Evolutionary conservation across 2,113 vertebrate species (phyloP).

Genomic region (Gobio gobio): DNA sequence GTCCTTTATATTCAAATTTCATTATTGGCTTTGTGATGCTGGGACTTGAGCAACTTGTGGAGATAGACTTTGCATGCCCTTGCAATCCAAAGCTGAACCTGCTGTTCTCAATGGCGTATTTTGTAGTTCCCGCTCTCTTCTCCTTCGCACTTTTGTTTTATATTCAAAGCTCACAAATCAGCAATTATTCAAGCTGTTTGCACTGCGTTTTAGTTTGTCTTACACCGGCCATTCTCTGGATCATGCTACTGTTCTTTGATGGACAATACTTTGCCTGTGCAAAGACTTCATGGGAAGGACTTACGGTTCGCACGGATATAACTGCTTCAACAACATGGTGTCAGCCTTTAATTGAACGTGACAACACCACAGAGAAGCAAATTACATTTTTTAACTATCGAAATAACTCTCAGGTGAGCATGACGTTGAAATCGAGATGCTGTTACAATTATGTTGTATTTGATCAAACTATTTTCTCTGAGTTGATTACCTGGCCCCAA

Average conservation of each 20-base stretch:
- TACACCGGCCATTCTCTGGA: neutral
- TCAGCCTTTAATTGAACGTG: neutral
- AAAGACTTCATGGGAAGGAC: conserved; percentile 21
- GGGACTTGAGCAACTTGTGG: conserved; percentile 23
- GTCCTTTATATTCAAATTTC: conserved; percentile 25
- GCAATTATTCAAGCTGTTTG: conserved; percentile 3
- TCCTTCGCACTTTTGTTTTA: neutral
- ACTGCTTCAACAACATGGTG: conserved; percentile 17
- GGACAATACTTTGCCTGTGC: conserved; percentile 18
- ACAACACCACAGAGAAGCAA: conserved; percentile 22
- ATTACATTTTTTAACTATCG: conserved; percentile 13
- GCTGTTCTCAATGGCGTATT: neutral
- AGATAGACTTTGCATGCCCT: conserved; percentile 23
- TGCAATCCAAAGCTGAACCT: neutral
- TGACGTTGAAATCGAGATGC: neutral
- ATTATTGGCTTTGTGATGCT: conserved; percentile 14
- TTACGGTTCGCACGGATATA: conserved; percentile 16
- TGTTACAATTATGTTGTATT: neutral
- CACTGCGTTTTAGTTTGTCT: conserved; percentile 9
- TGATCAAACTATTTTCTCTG: too few relatives aligned
- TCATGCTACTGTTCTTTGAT: conserved; percentile 14
- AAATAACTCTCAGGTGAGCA: conserved; percentile 18
- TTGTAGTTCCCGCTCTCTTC: conserved; percentile 12
- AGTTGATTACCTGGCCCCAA: neutral
- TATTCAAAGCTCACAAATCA: conserved; percentile 8